A percentile compares a stretch with the other conserved stretches of the same genome.
These are phyloP conservation scores for Stegophylla sp. DNA, from an alignment of 2,888 invertebrate genomes.

Conservation along the genomic window DNA sequence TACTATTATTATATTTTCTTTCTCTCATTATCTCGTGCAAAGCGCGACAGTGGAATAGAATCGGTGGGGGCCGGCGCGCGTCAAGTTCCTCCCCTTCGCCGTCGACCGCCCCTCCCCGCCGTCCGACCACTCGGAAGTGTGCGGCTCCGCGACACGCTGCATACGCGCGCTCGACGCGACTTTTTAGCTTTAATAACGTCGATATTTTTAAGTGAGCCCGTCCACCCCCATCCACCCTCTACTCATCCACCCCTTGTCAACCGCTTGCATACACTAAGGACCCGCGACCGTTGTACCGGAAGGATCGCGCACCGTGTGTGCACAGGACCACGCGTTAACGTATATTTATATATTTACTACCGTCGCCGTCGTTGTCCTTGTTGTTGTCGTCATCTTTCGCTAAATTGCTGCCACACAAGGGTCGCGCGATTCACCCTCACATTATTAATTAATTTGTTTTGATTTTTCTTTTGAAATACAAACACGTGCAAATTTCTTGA, in stretches of 20 bases:
- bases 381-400: neutral
- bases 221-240: too few relatives aligned
- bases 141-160: too few relatives aligned
- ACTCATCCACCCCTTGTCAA: too few relatives aligned
- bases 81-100: too few relatives aligned
- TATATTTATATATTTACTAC: neutral
- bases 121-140: too few relatives aligned
- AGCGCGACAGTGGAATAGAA: neutral
- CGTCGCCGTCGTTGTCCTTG: neutral
- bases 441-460: too few relatives aligned
- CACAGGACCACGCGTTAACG: neutral
- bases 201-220: conserved; percentile 19
- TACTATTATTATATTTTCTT: too few relatives aligned
- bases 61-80: too few relatives aligned
- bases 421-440: too few relatives aligned
- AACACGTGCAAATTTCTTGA: too few relatives aligned
- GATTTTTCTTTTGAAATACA: too few relatives aligned
- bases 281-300: neutral
- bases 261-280: neutral
- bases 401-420: too few relatives aligned
- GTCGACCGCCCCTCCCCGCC: neutral
- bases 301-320: neutral
- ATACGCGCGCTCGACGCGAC: neutral
- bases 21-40: neutral
- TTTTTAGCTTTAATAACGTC: conserved; percentile 38